Percentiles rank a stretch among this genome's conserved stretches.
phyloP scores from a whole-genome alignment of 2,797 vertebrate genomes.

The Danio choprae region DNA sequence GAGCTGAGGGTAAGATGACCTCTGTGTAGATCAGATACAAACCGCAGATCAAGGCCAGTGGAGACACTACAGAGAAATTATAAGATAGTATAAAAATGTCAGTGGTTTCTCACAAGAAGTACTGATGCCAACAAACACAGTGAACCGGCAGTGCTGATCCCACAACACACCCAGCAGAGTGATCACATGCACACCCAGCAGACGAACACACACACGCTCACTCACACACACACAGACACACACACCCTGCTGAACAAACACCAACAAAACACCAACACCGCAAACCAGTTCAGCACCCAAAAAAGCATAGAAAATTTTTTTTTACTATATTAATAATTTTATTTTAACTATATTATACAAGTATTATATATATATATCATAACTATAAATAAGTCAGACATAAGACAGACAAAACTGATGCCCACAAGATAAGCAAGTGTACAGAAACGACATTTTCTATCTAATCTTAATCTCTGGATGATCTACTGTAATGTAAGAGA shows the following conservation, averaged over 20 bases:
- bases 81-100: conserved; percentile 20
- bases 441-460: not conserved
- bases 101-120: conserved; percentile 17
- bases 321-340: no score
- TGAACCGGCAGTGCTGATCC: conserved; percentile 1
- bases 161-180: conserved; percentile 25
- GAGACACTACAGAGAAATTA: not conserved
- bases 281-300: not conserved
- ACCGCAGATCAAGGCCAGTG: not conserved
- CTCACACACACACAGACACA: no score
- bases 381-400: no score
- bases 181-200: conserved; percentile 19
- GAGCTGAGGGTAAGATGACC: conserved; percentile 33
- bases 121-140: not conserved
- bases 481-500: not conserved
- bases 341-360: no score
- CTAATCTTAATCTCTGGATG: not conserved
- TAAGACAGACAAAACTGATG: not conserved
- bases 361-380: no score
- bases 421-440: not conserved
- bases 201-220: not conserved
- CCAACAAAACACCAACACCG: not conserved
- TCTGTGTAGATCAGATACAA: not conserved
- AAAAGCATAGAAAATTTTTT: not conserved
- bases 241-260: conserved; percentile 11